Evolutionary conservation across 2,113 vertebrate genomes (phyloP).

Genomic region (zebrafish (Danio rerio)): GRCz12tu NC_133183.1:42992001-42992500

Average conservation of each 20-base stretch:
- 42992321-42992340: constrained; percentile 35
- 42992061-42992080: no score
- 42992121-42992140: no score
- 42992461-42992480: constrained; percentile 46
- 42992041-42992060: no score
- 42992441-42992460: constrained; percentile 6
- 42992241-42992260: constrained; percentile 53
- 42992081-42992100: no score
- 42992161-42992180: neutral
- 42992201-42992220: constrained; percentile 34
- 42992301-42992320: constrained; percentile 45
- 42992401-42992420: constrained; percentile 22
- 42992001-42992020: no score
- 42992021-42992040: no score
- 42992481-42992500: constrained; percentile 39
- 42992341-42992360: constrained; percentile 55
- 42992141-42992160: neutral
- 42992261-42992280: constrained; percentile 53
- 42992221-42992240: constrained; percentile 57
- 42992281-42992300: constrained; percentile 24
- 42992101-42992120: no score
- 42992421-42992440: constrained; percentile 36
- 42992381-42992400: constrained; percentile 44
- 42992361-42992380: constrained; percentile 38
- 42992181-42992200: constrained; percentile 33